Conservation (phyloP, 2,888 invertebrate species). For the Campoplex capitator region DNA sequence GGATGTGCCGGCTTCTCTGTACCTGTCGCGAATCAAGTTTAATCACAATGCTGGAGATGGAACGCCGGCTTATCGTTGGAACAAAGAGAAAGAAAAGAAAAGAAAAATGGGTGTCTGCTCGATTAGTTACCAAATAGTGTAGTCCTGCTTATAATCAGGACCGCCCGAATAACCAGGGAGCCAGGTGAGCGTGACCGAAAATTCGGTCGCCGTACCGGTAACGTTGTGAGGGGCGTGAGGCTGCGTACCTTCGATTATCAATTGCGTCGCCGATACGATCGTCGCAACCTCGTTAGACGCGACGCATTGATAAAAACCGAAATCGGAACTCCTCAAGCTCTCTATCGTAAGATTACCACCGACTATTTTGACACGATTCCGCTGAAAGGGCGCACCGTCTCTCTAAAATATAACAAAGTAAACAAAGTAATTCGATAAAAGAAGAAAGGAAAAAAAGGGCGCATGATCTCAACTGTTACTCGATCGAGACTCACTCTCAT, state of each 20-base stretch:
- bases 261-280: slow-evolving; percentile 95
- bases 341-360: slow-evolving; percentile 97
- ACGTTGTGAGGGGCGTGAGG: slow-evolving; percentile 99
- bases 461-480: neutral
- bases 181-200: slow-evolving; percentile 96
- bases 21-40: slow-evolving; percentile 84
- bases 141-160: slow-evolving; percentile 97
- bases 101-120: too few relatives aligned
- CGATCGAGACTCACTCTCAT: slow-evolving; percentile 87
- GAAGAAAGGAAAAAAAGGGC: neutral
- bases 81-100: too few relatives aligned
- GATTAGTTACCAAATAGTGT: slow-evolving; percentile 92
- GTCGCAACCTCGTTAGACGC: slow-evolving; percentile 98
- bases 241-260: slow-evolving; percentile 97
- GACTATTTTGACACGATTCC: slow-evolving; percentile 91
- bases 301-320: slow-evolving; percentile 98
- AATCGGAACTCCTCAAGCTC: slow-evolving; percentile 94
- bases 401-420: slow-evolving; percentile 72
- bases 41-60: too few relatives aligned
- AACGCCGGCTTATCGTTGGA: too few relatives aligned
- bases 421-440: neutral
- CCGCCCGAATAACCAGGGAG: slow-evolving; percentile 98
- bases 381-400: slow-evolving; percentile 90
- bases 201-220: slow-evolving; percentile 94
- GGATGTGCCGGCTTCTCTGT: slow-evolving; percentile 93